These are phyloP conservation scores for Uria aalge DNA, from an alignment of 2,113 vertebrate genomes.

Conservation along the genomic window DNA sequence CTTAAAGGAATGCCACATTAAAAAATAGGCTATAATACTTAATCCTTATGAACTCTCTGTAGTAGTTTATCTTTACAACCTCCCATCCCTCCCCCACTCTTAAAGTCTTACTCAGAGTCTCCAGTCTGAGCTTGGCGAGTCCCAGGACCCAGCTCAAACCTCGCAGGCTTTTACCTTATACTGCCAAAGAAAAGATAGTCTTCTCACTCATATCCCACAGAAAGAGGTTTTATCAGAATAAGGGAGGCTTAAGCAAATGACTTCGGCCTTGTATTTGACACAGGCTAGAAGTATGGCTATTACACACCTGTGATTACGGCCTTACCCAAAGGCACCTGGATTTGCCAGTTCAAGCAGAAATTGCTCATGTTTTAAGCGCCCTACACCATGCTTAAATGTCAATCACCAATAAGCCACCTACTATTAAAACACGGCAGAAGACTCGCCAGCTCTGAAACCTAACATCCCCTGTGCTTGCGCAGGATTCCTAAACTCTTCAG, in stretches of 20 bases:
- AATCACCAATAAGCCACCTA: not conserved
- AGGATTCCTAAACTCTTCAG: not conserved
- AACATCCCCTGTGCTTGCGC: not conserved
- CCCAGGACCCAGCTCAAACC: not conserved
- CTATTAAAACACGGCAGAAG: not conserved
- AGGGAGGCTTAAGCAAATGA: not conserved
- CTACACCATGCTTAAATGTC: not conserved
- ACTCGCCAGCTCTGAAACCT: not conserved
- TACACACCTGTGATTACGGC: fast-evolving
- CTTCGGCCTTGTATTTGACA: not conserved
- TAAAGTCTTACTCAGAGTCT: not conserved
- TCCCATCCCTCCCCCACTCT: not conserved
- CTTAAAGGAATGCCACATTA: not conserved
- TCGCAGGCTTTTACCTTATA: not conserved
- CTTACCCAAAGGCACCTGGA: not conserved
- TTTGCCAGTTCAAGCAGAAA: not conserved
- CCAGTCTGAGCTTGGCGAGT: not conserved
- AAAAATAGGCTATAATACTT: not conserved
- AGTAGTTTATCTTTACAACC: not conserved
- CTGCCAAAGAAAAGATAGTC: not conserved
- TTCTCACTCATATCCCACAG: not conserved
- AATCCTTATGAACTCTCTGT: not conserved
- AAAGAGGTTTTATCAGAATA: not conserved
- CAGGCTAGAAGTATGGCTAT: not conserved
- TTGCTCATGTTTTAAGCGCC: not conserved